Conservation (phyloP, 2,113 vertebrate species). For the Caranx melampygus region DNA sequence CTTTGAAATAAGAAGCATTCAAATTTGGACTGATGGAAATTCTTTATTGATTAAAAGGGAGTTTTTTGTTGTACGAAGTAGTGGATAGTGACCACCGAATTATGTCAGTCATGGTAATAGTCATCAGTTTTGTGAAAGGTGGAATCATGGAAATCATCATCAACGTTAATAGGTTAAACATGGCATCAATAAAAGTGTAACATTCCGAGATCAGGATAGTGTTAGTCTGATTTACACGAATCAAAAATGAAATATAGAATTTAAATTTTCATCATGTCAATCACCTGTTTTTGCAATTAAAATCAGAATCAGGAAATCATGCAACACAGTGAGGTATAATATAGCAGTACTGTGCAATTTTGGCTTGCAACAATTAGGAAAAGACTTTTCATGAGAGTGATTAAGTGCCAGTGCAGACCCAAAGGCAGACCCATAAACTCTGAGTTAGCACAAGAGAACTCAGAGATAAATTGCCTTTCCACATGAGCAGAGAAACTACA, state of each 20-base stretch:
- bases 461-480: slow-evolving; percentile 55
- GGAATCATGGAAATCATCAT: not conserved
- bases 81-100: not conserved
- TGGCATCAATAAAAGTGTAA: not conserved
- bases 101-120: not conserved
- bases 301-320: no score
- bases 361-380: slow-evolving; percentile 45
- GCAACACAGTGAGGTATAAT: slow-evolving; percentile 15
- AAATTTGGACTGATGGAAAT: not conserved
- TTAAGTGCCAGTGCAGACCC: slow-evolving; percentile 41
- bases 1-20: not conserved
- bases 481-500: slow-evolving; percentile 41
- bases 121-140: not conserved
- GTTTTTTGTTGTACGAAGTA: not conserved
- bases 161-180: not conserved
- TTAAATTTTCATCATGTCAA: not conserved
- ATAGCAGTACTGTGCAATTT: slow-evolving; percentile 22
- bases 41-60: not conserved
- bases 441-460: slow-evolving; percentile 59
- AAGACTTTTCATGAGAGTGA: slow-evolving; percentile 57
- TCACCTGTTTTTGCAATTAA: slow-evolving; percentile 1
- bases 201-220: not conserved
- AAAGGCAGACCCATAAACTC: slow-evolving; percentile 66
- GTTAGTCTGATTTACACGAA: not conserved
- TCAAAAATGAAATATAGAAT: not conserved